Evolutionary conservation across 2,113 vertebrate genomes (phyloP), one percentile per base, ranked within the genome.

Genomic region (Oncorhynchus clarkii): DNA sequence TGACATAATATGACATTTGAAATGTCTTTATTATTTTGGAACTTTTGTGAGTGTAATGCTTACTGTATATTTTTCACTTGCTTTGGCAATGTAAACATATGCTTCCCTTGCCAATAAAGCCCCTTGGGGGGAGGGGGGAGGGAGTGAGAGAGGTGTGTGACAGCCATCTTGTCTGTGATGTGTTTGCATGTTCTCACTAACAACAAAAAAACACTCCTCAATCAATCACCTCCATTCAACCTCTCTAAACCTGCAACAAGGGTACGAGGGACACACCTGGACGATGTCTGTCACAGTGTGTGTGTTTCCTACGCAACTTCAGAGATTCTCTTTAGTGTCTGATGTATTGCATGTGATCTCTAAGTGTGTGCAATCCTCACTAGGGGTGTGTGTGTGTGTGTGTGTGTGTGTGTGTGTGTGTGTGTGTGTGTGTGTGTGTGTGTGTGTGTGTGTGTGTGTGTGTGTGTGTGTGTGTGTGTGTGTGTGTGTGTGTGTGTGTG

Each of bases 1-100:
- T 79, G 80, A 84, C 88, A 84, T 91, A 90, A 91, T 29, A 29
- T 91, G 87, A 88, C 78, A 86, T 81, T 87, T 88, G 88, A 87
- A 88, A 59, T 24, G 16, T 13, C 6, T 39, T 39, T 39, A 39
- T 39, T 39, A 0, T 39, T 39, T 34, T 34, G 31, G 34, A 39
- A 39, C 34, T 39, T 39, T 39, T 39, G 34, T 39, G 34, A 39
- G 34, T 39, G 34, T 39, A 9, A 39, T 39, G 34, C 8, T 39
- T 39, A 39, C 34, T 39, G 34, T 39, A 8, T 9, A 39, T 39
- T 39, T 39, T 39, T 39, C 34, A 39, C 34, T 39, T 39, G 7
- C 34, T 8, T 39, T 39, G 34, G 34, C 34, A 9, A 39, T 39
- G 34, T 39, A 39, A 39, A 39, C 6, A 39, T 39, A 8, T 39